phyloP scores from a whole-genome alignment of 2,797 vertebrate genomes.

The Sebastiscus albofasciatus region DNA sequence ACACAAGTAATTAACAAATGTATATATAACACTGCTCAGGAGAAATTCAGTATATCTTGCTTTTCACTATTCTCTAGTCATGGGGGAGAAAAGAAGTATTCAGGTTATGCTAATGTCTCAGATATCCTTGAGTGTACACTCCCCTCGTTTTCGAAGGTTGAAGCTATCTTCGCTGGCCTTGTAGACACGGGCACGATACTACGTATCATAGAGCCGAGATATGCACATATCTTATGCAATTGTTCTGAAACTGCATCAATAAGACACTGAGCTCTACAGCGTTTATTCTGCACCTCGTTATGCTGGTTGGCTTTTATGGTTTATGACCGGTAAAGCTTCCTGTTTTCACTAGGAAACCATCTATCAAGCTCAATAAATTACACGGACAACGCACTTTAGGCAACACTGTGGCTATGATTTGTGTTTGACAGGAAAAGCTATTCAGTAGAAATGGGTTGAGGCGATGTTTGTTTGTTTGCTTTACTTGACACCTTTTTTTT shows the following conservation, averaged over 20 bases:
- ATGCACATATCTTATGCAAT: constrained; percentile 18
- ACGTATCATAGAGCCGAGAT: neutral
- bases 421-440: constrained; percentile 43
- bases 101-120: neutral
- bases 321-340: constrained; percentile 37
- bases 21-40: neutral
- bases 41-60: neutral
- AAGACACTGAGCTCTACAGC: neutral
- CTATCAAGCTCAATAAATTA: constrained; percentile 21
- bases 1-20: neutral
- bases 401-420: constrained; percentile 21
- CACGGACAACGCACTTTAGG: neutral
- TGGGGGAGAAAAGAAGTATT: neutral
- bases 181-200: neutral
- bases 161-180: neutral
- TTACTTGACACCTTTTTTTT: neutral
- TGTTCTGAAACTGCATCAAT: constrained; percentile 2
- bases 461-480: neutral
- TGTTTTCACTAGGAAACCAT: constrained; percentile 20
- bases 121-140: constrained; percentile 1
- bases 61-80: neutral
- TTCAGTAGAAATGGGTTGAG: neutral
- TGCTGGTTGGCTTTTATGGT: constrained; percentile 12
- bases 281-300: neutral
- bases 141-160: neutral